Evolutionary conservation across 1,140 invertebrate genomes (phyloP), one percentile per base, ranked within the genome.

Genomic region (Ctenoplectra terminalis): DNA sequence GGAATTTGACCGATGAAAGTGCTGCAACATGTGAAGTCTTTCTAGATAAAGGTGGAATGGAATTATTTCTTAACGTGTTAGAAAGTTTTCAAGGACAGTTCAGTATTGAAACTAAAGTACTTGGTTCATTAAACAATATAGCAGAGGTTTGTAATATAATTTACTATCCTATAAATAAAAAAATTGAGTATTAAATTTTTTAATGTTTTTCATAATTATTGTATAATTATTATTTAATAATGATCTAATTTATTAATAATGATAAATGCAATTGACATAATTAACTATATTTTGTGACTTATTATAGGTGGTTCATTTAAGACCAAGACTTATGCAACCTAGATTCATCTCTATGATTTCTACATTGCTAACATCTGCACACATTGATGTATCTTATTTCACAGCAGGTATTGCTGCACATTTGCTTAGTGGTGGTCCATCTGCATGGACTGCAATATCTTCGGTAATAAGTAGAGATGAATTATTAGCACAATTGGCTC

Each of bases 361-460:
- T 91, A 94, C 90, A 73, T 91, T 97, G 31, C 91, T 97, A 60
- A 94, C 95, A 87, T 96, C 96, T 2, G 92, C 95, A 50, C 95
- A 96, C 85, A 97, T 97, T 85, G 97, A 97, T 91, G 96, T 97
- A 29, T 96, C 96, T 86, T 98, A 97, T 91, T 98, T 98, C 92
- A 96, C 97, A 23, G 97, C 97, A 69, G 97, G 97, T 7, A 97
- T 98, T 78, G 94, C 97, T 50, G 96, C 97, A 29, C 96, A 98
- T 93, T 90, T 98, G 34, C 95, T 96, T 31, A 96, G 96, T 88
- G 96, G 95, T 83, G 94, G 94, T 48, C 92, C 93, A 17, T 90
- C 92, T 54, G 90, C 93, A 13, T 96, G 96, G 96, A 90, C 91
- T 20, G 82, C 66, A 15, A 87, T 88, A 70, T 83, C 87, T 17